phyloP scores from a whole-genome alignment of 2,113 vertebrate genomes.

The Micromys minutus region DNA sequence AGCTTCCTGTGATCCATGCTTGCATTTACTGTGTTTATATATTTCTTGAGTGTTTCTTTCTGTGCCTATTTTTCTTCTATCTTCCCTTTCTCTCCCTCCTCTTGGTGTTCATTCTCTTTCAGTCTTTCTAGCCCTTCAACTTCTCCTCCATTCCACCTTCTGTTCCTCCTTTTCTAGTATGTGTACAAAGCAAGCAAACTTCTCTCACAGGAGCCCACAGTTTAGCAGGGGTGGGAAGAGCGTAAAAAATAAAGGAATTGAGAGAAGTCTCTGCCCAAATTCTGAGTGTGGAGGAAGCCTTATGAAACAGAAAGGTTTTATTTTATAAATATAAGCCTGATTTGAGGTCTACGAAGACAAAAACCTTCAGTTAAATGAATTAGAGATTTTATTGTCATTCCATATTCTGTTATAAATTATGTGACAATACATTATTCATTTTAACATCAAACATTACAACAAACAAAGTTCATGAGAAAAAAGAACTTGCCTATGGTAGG shows the following conservation, averaged over 20 bases:
- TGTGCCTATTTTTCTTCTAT: background rate
- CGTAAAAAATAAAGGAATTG: background rate
- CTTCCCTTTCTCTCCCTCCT: background rate
- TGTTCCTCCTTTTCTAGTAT: background rate
- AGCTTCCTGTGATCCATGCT: background rate
- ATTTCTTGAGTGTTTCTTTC: background rate
- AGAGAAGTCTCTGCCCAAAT: background rate
- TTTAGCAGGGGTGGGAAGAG: background rate
- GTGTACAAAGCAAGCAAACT: background rate
- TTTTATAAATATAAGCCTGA: background rate
- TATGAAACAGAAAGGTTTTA: background rate
- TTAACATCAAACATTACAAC: constrained; percentile 3
- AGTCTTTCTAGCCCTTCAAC: background rate
- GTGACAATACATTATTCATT: background rate
- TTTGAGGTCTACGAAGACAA: background rate
- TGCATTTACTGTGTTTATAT: background rate
- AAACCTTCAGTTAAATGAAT: background rate
- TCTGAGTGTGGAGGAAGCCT: background rate
- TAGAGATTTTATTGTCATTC: background rate
- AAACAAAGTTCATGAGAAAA: background rate
- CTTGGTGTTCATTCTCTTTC: background rate
- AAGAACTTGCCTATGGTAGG: background rate
- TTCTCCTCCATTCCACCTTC: no score
- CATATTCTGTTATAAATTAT: background rate
- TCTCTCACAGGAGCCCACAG: background rate